Conservation (phyloP, 2,113 vertebrate genomes). For the Sorex araneus region DNA sequence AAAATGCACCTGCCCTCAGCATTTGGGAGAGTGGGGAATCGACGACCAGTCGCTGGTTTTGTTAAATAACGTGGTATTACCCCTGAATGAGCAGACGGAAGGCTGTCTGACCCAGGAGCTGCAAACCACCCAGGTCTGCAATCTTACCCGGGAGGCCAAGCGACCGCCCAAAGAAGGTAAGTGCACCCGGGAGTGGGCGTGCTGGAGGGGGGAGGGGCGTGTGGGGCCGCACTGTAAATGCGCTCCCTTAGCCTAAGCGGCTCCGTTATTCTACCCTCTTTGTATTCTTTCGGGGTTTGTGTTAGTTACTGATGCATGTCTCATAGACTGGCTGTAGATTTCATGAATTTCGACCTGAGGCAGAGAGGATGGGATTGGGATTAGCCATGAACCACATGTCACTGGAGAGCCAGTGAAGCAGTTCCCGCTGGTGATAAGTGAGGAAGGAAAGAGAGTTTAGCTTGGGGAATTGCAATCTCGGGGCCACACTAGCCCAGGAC, state of each 20-base stretch:
- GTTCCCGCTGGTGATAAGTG: not conserved
- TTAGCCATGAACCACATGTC: not conserved
- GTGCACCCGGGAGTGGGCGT: constrained; percentile 83
- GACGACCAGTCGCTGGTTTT: constrained; percentile 97
- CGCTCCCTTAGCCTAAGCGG: not conserved
- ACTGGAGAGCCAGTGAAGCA: not conserved
- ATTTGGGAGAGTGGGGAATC: constrained; percentile 96
- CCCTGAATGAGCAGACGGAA: constrained; percentile 98
- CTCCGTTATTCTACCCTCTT: not conserved
- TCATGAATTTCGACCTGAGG: not conserved
- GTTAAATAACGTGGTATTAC: constrained; percentile 98
- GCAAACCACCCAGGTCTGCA: constrained; percentile 97
- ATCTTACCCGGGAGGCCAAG: constrained; percentile 97
- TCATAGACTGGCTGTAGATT: constrained; percentile 9
- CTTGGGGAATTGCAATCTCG: not conserved
- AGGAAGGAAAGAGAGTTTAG: no score
- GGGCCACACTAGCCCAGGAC: accelerated
- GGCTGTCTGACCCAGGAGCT: constrained; percentile 98
- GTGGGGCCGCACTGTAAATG: not conserved
- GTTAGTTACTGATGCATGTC: not conserved
- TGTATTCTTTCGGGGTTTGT: constrained; percentile 31
- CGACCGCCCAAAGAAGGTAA: constrained; percentile 99
- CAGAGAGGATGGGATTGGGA: not conserved
- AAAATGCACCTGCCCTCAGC: constrained; percentile 99
- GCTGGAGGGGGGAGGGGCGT: not conserved